phyloP scores from a whole-genome alignment of 2,797 vertebrate species.

The Coranthus polyacanthus region DNA sequence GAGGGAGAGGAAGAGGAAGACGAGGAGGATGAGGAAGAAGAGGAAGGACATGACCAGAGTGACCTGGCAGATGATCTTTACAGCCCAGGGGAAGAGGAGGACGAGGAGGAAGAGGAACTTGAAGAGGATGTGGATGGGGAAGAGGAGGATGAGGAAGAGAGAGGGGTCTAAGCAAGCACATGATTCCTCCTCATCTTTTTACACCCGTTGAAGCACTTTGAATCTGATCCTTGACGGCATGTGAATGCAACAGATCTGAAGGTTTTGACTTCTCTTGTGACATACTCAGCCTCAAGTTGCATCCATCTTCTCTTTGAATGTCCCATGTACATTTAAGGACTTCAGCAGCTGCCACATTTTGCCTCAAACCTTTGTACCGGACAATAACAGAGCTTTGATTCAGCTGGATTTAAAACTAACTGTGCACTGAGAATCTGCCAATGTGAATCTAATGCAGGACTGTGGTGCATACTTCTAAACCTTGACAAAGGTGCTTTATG shows the following conservation, averaged over 20 bases:
- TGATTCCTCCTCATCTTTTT: constrained; percentile 27
- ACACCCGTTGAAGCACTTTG: constrained; percentile 36
- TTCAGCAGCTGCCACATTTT: constrained; percentile 28
- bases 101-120: constrained; percentile 47
- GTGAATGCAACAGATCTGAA: constrained; percentile 8
- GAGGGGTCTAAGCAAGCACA: constrained; percentile 21
- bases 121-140: background rate
- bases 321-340: constrained; percentile 19
- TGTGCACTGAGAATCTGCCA: constrained; percentile 19
- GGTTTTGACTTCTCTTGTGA: background rate
- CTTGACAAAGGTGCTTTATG: constrained; percentile 45
- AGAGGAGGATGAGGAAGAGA: constrained; percentile 36
- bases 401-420: constrained; percentile 21
- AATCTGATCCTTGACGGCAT: background rate
- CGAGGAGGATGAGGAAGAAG: constrained; percentile 58
- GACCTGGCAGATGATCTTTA: constrained; percentile 64
- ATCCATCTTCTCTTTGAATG: constrained; percentile 27
- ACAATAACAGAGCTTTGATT: background rate
- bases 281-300: background rate
- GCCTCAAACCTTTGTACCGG: constrained; percentile 34
- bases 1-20: constrained; percentile 76
- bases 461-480: constrained; percentile 21
- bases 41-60: constrained; percentile 38
- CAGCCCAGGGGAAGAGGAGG: constrained; percentile 69
- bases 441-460: no score